Conservation (phyloP, 2,797 vertebrate species). For the Enteromius treurensis region DNA sequence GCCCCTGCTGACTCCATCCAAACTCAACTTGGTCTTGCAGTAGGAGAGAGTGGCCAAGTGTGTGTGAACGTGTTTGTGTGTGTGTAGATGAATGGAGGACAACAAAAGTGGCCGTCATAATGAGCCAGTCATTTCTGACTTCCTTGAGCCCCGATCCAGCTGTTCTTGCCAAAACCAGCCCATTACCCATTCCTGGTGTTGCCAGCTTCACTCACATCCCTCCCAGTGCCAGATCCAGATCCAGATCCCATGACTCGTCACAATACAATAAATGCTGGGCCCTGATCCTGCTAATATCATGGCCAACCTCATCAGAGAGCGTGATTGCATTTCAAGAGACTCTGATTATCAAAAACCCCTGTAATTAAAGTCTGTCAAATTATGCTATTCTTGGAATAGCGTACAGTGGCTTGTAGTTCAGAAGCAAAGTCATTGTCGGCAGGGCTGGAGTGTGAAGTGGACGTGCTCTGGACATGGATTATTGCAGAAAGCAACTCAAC, state of each 20-base stretch:
- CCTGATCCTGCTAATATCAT: slow-evolving; percentile 10
- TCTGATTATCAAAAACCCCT: slow-evolving; percentile 19
- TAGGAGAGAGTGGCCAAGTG: neutral
- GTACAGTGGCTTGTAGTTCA: neutral
- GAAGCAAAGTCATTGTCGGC: neutral
- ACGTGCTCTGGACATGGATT: neutral
- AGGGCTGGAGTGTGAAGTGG: neutral
- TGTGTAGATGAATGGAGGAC: slow-evolving; percentile 21
- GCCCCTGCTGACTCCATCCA: slow-evolving; percentile 20
- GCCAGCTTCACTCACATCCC: slow-evolving; percentile 40
- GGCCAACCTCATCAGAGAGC: slow-evolving; percentile 28
- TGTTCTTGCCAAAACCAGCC: slow-evolving; percentile 37
- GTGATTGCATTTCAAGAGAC: slow-evolving; percentile 32
- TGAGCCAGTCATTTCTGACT: slow-evolving; percentile 44
- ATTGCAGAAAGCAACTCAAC: neutral
- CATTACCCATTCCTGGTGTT: slow-evolving; percentile 39
- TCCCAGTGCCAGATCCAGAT: slow-evolving; percentile 55
- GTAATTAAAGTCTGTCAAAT: slow-evolving; percentile 29
- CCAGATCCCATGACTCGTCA: slow-evolving; percentile 54
- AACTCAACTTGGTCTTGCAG: neutral
- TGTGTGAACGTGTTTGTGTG: slow-evolving; percentile 25
- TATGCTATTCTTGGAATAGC: neutral
- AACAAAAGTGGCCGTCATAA: slow-evolving; percentile 37
- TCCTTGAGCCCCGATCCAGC: slow-evolving; percentile 11
- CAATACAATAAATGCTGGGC: slow-evolving; percentile 64